Evolutionary conservation across 1,140 invertebrate species (phyloP).

Genomic region (Lepidurus apus): DNA sequence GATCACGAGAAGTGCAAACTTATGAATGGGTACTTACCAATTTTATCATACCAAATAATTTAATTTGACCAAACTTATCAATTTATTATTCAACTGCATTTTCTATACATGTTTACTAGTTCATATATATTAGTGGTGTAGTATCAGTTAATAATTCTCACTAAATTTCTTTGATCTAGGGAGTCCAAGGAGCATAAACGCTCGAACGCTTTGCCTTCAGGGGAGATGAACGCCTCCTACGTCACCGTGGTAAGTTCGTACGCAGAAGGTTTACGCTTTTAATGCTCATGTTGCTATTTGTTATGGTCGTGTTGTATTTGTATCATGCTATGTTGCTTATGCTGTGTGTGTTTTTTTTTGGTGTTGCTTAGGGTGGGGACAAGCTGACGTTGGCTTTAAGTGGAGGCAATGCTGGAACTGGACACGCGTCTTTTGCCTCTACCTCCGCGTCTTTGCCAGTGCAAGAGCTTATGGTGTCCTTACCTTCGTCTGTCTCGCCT

Average conservation of each 20-base stretch:
- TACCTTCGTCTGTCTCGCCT: conserved; percentile 27
- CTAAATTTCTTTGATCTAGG: background rate
- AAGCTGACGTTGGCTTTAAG: conserved; percentile 61
- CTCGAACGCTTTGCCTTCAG: background rate
- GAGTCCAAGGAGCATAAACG: conserved; percentile 11
- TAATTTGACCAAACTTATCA: background rate
- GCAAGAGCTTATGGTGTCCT: conserved; percentile 27
- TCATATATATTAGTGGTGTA: background rate
- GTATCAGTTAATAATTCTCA: background rate
- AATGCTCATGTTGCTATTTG: background rate
- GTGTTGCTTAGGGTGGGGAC: conserved; percentile 58
- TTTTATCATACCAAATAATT: background rate
- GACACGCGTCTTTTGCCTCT: conserved; percentile 7
- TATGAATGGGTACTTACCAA: conserved; percentile 33
- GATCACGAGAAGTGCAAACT: conserved; percentile 43
- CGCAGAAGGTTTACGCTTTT: conserved; percentile 12
- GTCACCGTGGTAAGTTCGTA: conserved; percentile 33
- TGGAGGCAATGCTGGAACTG: conserved; percentile 28
- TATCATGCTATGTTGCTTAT: conserved; percentile 35
- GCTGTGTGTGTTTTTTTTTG: conserved; percentile 36
- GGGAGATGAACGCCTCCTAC: conserved; percentile 16
- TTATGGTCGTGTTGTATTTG: conserved; percentile 20
- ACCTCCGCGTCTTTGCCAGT: background rate
- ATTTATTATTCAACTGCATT: no score
- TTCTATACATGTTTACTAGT: no score